These are phyloP conservation scores for Astropecten irregularis DNA, from an alignment of 53 echinoderm and acorn worm genomes.

Conservation along the genomic window DNA sequence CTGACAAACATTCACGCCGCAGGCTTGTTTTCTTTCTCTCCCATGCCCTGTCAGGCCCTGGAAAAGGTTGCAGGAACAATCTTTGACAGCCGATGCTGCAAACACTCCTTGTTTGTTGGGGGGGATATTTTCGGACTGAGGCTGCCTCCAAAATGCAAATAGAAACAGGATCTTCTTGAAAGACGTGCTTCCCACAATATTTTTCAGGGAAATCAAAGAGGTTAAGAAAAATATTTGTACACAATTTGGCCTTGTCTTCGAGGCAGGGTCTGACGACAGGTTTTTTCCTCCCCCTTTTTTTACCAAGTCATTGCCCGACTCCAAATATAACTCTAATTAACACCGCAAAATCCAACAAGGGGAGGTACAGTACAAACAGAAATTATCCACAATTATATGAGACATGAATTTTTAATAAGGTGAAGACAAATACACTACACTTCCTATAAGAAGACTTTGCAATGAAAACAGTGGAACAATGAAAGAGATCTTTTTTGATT, in stretches of 20 bases:
- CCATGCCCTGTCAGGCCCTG: constrained; percentile 17
- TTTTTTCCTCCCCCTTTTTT: not conserved
- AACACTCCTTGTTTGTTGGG: constrained; percentile 44
- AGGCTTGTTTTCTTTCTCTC: constrained; percentile 58
- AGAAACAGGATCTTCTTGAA: constrained; percentile 57
- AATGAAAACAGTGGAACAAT: constrained; percentile 40
- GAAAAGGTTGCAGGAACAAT: constrained; percentile 50
- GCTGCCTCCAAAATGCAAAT: constrained; percentile 42
- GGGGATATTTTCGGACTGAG: constrained; percentile 8
- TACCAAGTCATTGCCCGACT: not conserved
- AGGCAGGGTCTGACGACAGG: not conserved
- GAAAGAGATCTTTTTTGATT: not conserved
- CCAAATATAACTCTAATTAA: too few species aligned
- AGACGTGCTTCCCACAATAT: constrained; percentile 57
- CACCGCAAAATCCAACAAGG: too few species aligned
- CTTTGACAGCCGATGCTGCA: constrained; percentile 48
- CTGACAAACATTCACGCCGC: constrained; percentile 61
- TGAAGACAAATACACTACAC: too few species aligned
- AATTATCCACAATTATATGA: too few species aligned
- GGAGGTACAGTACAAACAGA: too few species aligned
- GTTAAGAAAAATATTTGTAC: constrained; percentile 48
- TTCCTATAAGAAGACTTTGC: constrained; percentile 36
- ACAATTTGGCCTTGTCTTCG: constrained; percentile 40
- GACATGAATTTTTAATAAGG: too few species aligned
- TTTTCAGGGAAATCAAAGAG: constrained; percentile 40